Evolutionary conservation across 2,113 vertebrate species (phyloP).

Genomic region (Melanerpes formicivorus): DNA sequence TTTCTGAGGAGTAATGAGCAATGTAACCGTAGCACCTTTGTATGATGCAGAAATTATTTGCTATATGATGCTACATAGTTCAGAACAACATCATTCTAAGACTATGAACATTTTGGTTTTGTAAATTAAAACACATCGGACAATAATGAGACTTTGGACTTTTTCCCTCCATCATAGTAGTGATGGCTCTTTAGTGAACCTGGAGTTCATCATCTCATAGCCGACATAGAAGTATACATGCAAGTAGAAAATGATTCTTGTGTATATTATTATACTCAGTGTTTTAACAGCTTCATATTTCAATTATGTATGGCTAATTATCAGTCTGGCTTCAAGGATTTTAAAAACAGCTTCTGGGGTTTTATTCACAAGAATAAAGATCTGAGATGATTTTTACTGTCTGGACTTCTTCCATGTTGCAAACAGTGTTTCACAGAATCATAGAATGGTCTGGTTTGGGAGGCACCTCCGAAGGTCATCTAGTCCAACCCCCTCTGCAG

Average conservation of each 20-base stretch:
- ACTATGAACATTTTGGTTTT: background rate
- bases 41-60: background rate
- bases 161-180: background rate
- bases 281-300: constrained; percentile 51
- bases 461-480: no score
- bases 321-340: constrained; percentile 24
- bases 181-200: background rate
- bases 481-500: no score
- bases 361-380: background rate
- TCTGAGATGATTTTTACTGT: background rate
- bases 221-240: constrained; percentile 31
- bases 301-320: constrained; percentile 22
- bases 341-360: background rate
- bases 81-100: background rate
- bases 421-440: background rate
- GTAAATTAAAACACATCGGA: background rate
- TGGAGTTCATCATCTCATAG: background rate
- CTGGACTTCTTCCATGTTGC: background rate
- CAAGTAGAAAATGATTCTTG: constrained; percentile 27
- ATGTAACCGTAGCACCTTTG: background rate
- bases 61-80: background rate
- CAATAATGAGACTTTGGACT: background rate
- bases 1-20: background rate
- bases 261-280: constrained; percentile 43
- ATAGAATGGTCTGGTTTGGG: no score